These are phyloP conservation scores for Clitarchus hookeri DNA, from an alignment of 2,888 invertebrate genomes.

Conservation along the genomic window DNA sequence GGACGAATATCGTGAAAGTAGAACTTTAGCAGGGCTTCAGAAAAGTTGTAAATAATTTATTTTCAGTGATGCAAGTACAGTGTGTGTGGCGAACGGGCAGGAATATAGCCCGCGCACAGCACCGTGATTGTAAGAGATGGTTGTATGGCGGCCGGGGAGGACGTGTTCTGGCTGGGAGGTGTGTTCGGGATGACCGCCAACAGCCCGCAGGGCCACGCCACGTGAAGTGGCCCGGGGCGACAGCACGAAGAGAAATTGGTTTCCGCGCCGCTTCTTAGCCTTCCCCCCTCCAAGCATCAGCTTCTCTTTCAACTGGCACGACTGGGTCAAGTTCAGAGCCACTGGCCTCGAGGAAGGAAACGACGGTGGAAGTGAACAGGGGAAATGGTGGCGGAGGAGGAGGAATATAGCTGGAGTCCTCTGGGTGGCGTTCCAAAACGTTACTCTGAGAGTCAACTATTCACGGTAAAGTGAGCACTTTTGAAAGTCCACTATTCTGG, in stretches of 20 bases:
- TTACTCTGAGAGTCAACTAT: too few species aligned
- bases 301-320: conserved; percentile 5
- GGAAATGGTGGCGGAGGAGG: too few species aligned
- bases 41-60: too few species aligned
- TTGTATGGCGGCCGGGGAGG: not conserved
- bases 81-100: too few species aligned
- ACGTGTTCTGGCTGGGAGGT: not conserved
- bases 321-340: conserved; percentile 2
- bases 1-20: too few species aligned
- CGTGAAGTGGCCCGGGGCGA: not conserved
- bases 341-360: not conserved
- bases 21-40: too few species aligned
- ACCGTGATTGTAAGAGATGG: not conserved
- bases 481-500: too few species aligned
- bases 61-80: too few species aligned
- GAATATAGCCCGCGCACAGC: not conserved
- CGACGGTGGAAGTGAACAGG: too few species aligned
- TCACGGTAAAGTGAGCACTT: too few species aligned
- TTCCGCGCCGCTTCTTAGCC: not conserved
- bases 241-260: not conserved
- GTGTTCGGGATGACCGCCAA: conserved; percentile 5
- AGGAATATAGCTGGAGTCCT: too few species aligned
- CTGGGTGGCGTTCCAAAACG: too few species aligned
- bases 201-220: not conserved
- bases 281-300: not conserved